These are phyloP conservation scores for Aphelinus atriplicis DNA, from an alignment of 1,140 invertebrate species.

Conservation along the genomic window DNA sequence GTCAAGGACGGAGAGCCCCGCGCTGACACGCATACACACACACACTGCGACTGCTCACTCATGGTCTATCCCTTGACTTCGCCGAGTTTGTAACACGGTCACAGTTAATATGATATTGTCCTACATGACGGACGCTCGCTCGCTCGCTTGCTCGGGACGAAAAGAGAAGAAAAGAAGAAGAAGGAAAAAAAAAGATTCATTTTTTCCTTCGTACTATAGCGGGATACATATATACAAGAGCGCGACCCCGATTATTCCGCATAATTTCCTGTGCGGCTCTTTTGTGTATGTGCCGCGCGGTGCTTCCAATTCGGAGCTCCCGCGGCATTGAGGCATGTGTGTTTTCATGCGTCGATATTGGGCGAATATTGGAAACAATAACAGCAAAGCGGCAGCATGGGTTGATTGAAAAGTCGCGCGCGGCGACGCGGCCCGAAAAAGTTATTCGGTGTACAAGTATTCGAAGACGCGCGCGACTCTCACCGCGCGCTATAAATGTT, in stretches of 20 bases:
- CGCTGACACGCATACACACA: constrained; percentile 13
- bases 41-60: constrained; percentile 26
- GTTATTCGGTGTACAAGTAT: no score
- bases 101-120: constrained; percentile 39
- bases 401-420: no score
- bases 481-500: no score
- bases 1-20: constrained; percentile 40
- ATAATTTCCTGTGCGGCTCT: constrained; percentile 28
- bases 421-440: no score
- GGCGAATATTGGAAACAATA: no score
- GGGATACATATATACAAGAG: neutral
- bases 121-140: constrained; percentile 34
- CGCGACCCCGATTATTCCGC: constrained; percentile 31
- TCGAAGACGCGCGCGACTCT: no score
- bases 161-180: neutral
- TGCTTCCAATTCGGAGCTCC: neutral
- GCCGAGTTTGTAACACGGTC: constrained; percentile 39
- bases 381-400: no score
- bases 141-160: neutral
- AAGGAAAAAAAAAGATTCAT: neutral
- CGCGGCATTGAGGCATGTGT: neutral
- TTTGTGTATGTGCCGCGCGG: no score
- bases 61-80: constrained; percentile 43
- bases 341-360: no score
- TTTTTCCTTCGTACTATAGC: neutral